These are phyloP conservation scores for Labroides dimidiatus DNA, from an alignment of 2,797 vertebrate species.

Conservation along the genomic window DNA sequence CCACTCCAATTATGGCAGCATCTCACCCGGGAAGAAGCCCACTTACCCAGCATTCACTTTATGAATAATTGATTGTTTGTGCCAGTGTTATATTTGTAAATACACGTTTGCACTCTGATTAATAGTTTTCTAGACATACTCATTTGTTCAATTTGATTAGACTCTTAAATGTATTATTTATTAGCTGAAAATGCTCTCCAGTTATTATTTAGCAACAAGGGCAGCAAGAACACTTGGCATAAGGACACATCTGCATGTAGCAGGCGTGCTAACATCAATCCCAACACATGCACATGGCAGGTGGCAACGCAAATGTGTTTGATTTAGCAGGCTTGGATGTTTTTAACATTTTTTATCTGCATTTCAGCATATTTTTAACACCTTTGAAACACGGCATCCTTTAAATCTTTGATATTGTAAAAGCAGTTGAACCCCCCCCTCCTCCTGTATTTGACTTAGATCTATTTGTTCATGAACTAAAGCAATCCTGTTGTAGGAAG, in stretches of 20 bases:
- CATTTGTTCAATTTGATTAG: slow-evolving; percentile 84
- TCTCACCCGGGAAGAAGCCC: slow-evolving; percentile 83
- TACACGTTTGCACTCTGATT: slow-evolving; percentile 79
- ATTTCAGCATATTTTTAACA: slow-evolving; percentile 1
- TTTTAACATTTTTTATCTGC: slow-evolving; percentile 5
- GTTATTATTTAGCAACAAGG: slow-evolving; percentile 67
- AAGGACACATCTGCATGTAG: slow-evolving; percentile 52
- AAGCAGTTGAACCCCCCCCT: not conserved
- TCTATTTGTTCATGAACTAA: not conserved
- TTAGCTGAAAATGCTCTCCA: slow-evolving; percentile 68
- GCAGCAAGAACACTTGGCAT: slow-evolving; percentile 66
- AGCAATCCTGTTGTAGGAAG: too few relatives aligned
- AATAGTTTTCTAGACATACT: slow-evolving; percentile 83
- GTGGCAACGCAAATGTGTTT: slow-evolving; percentile 1
- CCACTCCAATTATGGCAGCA: slow-evolving; percentile 84
- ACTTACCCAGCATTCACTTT: slow-evolving; percentile 79
- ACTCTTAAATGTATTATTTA: slow-evolving; percentile 82
- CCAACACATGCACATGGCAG: slow-evolving; percentile 21
- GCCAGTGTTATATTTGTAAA: slow-evolving; percentile 83
- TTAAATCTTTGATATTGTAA: not conserved
- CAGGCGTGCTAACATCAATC: slow-evolving; percentile 31
- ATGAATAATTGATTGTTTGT: slow-evolving; percentile 87
- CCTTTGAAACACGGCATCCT: not conserved
- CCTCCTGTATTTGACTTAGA: not conserved
- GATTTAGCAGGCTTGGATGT: slow-evolving; percentile 9